Base-by-base conservation (phyloP, 2,113 vertebrate genomes). In the Poeciliopsis retropinna region DNA sequence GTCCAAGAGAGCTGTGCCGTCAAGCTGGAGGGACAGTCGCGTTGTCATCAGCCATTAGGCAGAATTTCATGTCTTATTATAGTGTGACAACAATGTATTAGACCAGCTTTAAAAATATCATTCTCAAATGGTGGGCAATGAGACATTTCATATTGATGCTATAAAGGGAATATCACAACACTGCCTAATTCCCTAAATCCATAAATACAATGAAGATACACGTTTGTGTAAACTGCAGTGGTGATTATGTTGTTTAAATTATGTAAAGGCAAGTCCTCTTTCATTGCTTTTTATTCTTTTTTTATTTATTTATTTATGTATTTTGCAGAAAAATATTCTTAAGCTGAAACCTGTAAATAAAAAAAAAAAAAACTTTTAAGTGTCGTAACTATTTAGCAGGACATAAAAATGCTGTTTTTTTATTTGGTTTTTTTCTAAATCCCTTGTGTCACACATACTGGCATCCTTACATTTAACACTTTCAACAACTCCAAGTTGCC, bases 41-140 rank as follows among this genome's bases (percentile, higher is more conserved):
- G 73, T 78, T 83, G 84, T 83, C 87, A 84, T 87, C 87, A 88
- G 79, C 83, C 81, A 80, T 80, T 78, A 84, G 78, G 87, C 78
- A 82, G 71, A 76, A 64, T 88, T 87, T 84, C 78, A 76, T 75
- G 70, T 77, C 64, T 61, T 11, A 78, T 84, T 73, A 74, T 39
- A 51, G 70, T 27, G 60, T 74, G 82, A 78, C 76, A 79, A 63
- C 70, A 72, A 37, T 47, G 5, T 51, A 47, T 72, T 60, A 66
- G 51, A 73, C 37, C 62, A 64, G 75, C 82, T 77, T 62, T 85
- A 77, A 64, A 89, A 77, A 88, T 81, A 81, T 51, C 74, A 65
- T 30, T 81, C 65, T 81, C 29, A 63, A 75, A 57, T 12, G 39
- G 62, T 14, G 76, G 17, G 39, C 76, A 64, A 8, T 67, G 76